phyloP scores from a whole-genome alignment of 2,888 invertebrate species.

The Calameuta pallipes region DNA sequence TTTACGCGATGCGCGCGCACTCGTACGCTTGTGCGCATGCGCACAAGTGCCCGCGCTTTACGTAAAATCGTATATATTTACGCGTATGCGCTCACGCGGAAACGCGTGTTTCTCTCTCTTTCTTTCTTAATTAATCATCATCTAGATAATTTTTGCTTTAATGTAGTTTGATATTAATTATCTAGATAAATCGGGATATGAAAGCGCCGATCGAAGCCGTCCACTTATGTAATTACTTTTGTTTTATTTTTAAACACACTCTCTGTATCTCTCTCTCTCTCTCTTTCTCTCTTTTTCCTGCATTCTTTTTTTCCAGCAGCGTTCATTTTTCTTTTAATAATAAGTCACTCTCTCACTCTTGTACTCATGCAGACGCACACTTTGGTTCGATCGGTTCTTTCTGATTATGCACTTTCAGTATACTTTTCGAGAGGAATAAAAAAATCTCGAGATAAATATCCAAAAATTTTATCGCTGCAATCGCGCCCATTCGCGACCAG shows the following conservation, averaged over 20 bases:
- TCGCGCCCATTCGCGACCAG: not conserved
- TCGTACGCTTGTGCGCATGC: constrained; percentile 1
- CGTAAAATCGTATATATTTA: constrained; percentile 1
- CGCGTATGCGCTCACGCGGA: not conserved
- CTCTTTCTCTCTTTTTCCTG: not conserved
- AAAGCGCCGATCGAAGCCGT: constrained; percentile 25
- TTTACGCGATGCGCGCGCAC: not conserved
- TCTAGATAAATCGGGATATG: constrained; percentile 32
- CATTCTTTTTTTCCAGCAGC: not conserved
- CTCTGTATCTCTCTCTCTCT: not conserved
- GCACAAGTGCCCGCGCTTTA: not conserved
- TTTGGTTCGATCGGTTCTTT: constrained; percentile 28
- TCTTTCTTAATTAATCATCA: constrained; percentile 12
- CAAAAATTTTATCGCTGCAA: not conserved
- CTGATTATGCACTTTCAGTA: constrained; percentile 41
- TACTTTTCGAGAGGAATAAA: constrained; percentile 26
- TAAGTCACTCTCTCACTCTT: not conserved
- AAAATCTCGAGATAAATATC: not conserved
- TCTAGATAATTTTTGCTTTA: constrained; percentile 20
- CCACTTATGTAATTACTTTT: not conserved
- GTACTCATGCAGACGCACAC: not conserved
- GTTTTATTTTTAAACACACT: not conserved
- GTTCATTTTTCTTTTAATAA: not conserved
- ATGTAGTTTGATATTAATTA: constrained; percentile 13
- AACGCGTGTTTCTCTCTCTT: not conserved